Conservation (phyloP, 2,113 vertebrate species). For the Prochilodus magdalenae region DNA sequence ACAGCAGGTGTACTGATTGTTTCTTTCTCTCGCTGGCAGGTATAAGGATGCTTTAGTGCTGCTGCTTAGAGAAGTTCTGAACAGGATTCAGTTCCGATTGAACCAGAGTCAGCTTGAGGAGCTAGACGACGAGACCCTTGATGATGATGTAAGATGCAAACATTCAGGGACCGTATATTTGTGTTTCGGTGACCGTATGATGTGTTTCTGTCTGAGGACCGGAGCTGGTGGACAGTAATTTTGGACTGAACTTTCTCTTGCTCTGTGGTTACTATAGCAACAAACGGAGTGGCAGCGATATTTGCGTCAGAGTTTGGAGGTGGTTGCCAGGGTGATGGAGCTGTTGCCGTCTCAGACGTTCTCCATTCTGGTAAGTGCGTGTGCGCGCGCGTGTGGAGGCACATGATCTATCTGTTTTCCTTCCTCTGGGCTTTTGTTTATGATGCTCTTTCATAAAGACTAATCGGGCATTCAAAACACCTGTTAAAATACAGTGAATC, state of each 20-base stretch:
- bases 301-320: conserved; percentile 97
- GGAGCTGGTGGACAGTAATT: neutral
- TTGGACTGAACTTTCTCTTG: conserved; percentile 31
- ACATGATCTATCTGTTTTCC: neutral
- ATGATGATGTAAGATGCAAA: conserved; percentile 90
- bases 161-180: neutral
- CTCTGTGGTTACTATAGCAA: conserved; percentile 80
- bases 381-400: neutral
- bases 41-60: conserved; percentile 96
- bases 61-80: conserved; percentile 92
- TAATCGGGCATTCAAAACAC: conserved; percentile 12
- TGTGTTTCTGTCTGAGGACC: neutral
- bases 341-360: conserved; percentile 96
- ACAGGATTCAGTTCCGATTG: conserved; percentile 95
- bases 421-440: neutral
- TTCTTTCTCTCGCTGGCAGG: conserved; percentile 70
- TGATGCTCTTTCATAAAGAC: neutral
- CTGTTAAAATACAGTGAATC: neutral
- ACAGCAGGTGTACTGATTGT: too few relatives aligned
- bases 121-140: conserved; percentile 94
- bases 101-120: conserved; percentile 98
- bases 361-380: conserved; percentile 86
- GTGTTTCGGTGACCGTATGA: neutral
- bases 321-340: conserved; percentile 99
- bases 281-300: conserved; percentile 99